Conservation (phyloP, 2,113 vertebrate genomes). For the Paratilapia polleni region DNA sequence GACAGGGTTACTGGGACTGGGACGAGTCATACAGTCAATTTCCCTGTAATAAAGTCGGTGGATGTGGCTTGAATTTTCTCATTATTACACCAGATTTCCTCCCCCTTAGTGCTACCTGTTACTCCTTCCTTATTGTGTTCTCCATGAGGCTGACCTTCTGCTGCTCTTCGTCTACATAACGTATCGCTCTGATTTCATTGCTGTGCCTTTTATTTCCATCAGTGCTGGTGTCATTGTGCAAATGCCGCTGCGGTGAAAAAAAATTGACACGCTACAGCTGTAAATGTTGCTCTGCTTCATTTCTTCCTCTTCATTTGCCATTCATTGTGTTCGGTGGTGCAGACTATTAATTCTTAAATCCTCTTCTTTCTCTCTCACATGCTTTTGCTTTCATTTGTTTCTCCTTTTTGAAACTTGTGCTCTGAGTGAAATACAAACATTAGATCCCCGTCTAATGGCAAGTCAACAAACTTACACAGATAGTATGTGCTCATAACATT, state of each 20-base stretch:
- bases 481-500: not conserved
- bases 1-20: slow-evolving; percentile 31
- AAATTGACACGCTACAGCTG: not conserved
- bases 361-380: not conserved
- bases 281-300: not conserved
- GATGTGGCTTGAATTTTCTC: slow-evolving; percentile 35
- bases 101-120: slow-evolving; percentile 5
- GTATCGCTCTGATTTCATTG: slow-evolving; percentile 20
- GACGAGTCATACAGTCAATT: slow-evolving; percentile 24
- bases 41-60: slow-evolving; percentile 27
- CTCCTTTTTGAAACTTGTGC: not conserved
- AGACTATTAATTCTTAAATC: not conserved
- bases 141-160: slow-evolving; percentile 25
- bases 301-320: not conserved
- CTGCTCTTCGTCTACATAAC: not conserved
- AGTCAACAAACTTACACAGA: not conserved
- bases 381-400: not conserved
- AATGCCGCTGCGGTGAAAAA: not conserved
- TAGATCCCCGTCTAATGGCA: not conserved
- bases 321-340: not conserved
- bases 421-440: not conserved
- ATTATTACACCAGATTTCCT: slow-evolving; percentile 38
- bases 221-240: not conserved
- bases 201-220: slow-evolving; percentile 33
- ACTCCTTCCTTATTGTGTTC: slow-evolving; percentile 14